Base-by-base conservation (phyloP, 2,113 vertebrate genomes). In the Puntigrus tetrazona region DNA sequence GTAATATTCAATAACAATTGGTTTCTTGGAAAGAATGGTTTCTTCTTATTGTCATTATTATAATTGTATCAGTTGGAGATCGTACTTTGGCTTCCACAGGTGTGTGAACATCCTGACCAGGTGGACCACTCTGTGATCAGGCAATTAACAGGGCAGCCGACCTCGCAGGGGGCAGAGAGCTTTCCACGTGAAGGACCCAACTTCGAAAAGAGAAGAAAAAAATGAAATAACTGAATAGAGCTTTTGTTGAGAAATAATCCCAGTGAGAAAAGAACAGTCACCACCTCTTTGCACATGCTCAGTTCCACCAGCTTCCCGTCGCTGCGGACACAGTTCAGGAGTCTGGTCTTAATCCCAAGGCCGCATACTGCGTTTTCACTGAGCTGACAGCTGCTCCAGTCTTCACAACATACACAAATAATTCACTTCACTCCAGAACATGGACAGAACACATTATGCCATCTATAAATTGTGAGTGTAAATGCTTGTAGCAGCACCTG, bases 321-420 rank as follows among this genome's bases (percentile, higher is more conserved):
- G 0, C 96, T 97, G 87, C 96, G 96, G 74, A 85, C 83, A 83
- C 98, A 99, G 92, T 96, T 96, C 77, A 97, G 89, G 52, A 97
- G 95, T 18, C 96, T 97, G 0, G 88, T 92, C 72, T 90, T 94
- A 47, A 93, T 88, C 0, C 98, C 98, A 2, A 87, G 94, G 4
- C 98, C 97, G 0, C 98, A 99, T n/a, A 95, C 91, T 5, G 96
- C 95, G 0, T 95, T 95, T 89, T 96, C 95, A 88, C 91, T 95
- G 88, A 99, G 93, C 88, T 95, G 97, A 91, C 98, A 99, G 1
- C 94, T 95, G 57, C 97, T 98, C 98, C 98, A 99, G 47, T 96
- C 98, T 99, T 89, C 4, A 83, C 89, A 78, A 55, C 88, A 82
- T 85, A 81, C 7, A 34, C 13, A 63, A 16, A 67, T n/a, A 10